These are phyloP conservation scores for Clarias gariepinus DNA, from an alignment of 2,113 vertebrate species.

Conservation along the genomic window DNA sequence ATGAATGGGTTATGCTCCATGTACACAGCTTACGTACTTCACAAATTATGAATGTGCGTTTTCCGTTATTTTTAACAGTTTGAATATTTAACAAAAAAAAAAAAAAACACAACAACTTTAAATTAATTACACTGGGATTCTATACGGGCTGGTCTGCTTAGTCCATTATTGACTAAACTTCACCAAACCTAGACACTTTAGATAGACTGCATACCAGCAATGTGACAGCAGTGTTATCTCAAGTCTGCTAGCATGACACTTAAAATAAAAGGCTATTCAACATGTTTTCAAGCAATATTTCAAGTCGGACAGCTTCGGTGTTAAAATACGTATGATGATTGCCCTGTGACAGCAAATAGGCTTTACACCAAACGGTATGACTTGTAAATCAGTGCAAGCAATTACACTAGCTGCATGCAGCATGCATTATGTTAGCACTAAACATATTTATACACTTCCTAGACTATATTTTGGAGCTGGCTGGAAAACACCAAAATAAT, in stretches of 20 bases:
- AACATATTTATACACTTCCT: not conserved
- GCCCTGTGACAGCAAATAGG: not conserved
- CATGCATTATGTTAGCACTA: not conserved
- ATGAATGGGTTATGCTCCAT: constrained; percentile 25
- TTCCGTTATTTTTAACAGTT: not conserved
- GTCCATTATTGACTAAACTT: not conserved
- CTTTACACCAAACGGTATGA: not conserved
- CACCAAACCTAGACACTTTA: not conserved
- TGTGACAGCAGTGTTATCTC: not conserved
- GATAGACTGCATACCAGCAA: not conserved
- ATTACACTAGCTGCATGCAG: not conserved
- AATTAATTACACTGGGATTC: not conserved
- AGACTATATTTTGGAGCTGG: not conserved
- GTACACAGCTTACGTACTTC: not conserved
- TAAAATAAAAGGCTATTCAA: not conserved
- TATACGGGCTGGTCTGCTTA: not conserved
- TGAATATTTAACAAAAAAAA: too few relatives aligned
- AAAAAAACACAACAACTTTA: not conserved
- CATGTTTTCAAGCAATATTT: not conserved
- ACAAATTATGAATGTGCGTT: not conserved
- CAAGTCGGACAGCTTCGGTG: not conserved
- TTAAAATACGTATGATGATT: not conserved
- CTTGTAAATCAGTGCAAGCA: not conserved
- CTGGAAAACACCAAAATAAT: not conserved
- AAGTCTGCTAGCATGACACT: not conserved